phyloP scores from a whole-genome alignment of 92 coral and sea anemone species.

The Blastomussa wellsi region DNA sequence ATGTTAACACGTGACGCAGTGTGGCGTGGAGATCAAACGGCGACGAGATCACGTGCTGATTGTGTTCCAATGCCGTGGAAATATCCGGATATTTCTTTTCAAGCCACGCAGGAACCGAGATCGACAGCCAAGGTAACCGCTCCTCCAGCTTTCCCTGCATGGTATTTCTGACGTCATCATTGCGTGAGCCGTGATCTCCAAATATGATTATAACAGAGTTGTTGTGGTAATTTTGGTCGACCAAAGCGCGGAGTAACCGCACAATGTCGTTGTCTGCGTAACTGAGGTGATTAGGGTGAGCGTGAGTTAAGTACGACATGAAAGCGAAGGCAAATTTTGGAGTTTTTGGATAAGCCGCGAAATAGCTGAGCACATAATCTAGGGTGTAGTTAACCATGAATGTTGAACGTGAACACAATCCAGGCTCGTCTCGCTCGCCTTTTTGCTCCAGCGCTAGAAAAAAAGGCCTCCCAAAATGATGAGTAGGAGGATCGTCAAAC shows the following conservation, averaged over 20 bases:
- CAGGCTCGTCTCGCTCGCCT: slow-evolving; percentile 71
- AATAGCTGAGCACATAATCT: slow-evolving; percentile 73
- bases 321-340: slow-evolving; percentile 84
- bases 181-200: slow-evolving; percentile 93
- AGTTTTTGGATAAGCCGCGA: slow-evolving; percentile 70
- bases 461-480: slow-evolving; percentile 87
- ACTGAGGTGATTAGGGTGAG: slow-evolving; percentile 78
- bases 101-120: slow-evolving; percentile 86
- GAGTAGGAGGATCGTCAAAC: slow-evolving; percentile 60
- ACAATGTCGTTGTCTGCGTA: slow-evolving; percentile 75
- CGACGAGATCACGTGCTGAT: slow-evolving; percentile 74
- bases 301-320: slow-evolving; percentile 74
- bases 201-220: slow-evolving; percentile 76
- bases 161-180: slow-evolving; percentile 81
- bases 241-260: slow-evolving; percentile 60
- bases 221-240: slow-evolving; percentile 58
- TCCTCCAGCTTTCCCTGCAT: slow-evolving; percentile 96
- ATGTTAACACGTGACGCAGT: slow-evolving; percentile 79
- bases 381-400: slow-evolving; percentile 84
- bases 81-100: slow-evolving; percentile 70
- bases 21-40: slow-evolving; percentile 92
- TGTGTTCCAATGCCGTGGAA: slow-evolving; percentile 65
- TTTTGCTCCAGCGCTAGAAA: slow-evolving; percentile 76
- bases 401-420: slow-evolving; percentile 75
- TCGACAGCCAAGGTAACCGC: slow-evolving; percentile 92